Evolutionary conservation across 37 sponge, comb jelly and placozoan genomes (phyloP), one percentile per base, ranked within the genome.

Genomic region (Lycopodina hypogea): DNA sequence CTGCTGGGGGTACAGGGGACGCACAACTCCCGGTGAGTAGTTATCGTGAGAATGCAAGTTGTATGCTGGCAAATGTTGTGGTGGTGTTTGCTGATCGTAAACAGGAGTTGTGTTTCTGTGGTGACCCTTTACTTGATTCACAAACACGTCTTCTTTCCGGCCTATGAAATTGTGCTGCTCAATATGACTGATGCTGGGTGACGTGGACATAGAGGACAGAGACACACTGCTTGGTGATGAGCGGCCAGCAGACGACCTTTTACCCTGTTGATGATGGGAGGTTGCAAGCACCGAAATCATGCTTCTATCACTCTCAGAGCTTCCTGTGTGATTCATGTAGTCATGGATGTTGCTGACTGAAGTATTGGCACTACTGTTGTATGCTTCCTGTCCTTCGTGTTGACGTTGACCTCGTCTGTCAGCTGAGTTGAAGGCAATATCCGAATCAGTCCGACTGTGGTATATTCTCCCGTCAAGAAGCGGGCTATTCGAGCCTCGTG

Each of bases 381-480:
- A 70, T 9, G 45, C 36, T n/a, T 70, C 70, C 22, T 70, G 70
- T 14, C 70, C 41, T n/a, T 70, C 41, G n/a, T 42, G 70, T 17
- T 70, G 70, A 21, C 45, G 41, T 33, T 73, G 74, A 33, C 74
- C 48, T 22, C 26, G 65, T 2, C 56, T 53, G 24, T 64, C 67
- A 36, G 64, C 68, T 65, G 78, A 78, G 22, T 78, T 45, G 32
- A 15, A 73, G 30, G 14, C 74, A 12, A 35, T 28, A 19, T 73
- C 56, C 26, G 19, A 42, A 39, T 24, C 18, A 2, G 71, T 30
- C 67, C 67, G 3, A 34, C 67, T 30, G 3, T 36, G 36, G 2
- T 34, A 8, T 36, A 30, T 66, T 4, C 67, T 34, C 6, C 19
- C 17, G 8, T 45, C 48, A 17, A 70, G 30, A n/a, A n/a, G 29